A percentile compares a stretch with the other conserved stretches of the same genome.
Conservation (phyloP, 1,140 invertebrate genomes). For the Drosophila busckii region DNA sequence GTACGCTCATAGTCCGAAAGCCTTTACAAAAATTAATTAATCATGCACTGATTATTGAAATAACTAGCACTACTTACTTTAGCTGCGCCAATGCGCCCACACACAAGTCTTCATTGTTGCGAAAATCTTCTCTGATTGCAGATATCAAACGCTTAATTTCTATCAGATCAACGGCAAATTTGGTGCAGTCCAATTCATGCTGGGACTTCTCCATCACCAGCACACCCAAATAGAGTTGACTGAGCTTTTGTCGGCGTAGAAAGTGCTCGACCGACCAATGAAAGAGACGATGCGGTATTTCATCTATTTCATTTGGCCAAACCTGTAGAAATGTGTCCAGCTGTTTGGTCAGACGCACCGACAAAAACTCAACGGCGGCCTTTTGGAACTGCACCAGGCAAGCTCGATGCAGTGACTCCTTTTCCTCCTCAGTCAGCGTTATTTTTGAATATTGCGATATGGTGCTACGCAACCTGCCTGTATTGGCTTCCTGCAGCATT, state of each 20-base stretch:
- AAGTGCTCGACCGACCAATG: slow-evolving; percentile 44
- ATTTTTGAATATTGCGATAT: neutral
- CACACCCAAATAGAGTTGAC: slow-evolving; percentile 42
- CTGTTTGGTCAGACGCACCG: slow-evolving; percentile 19
- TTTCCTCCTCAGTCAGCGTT: neutral
- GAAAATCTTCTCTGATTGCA: slow-evolving; percentile 13
- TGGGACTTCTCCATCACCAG: slow-evolving; percentile 15
- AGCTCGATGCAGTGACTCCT: neutral
- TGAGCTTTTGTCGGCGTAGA: slow-evolving; percentile 1
- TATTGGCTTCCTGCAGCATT: neutral
- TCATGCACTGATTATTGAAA: no score
- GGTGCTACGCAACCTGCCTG: no score
- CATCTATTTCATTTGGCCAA: slow-evolving; percentile 20
- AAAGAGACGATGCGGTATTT: slow-evolving; percentile 32
- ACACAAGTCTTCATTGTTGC: slow-evolving; percentile 12
- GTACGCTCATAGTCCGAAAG: no score
- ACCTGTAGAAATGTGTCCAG: slow-evolving; percentile 7
- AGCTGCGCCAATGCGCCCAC: neutral
- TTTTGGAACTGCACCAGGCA: slow-evolving; percentile 15
- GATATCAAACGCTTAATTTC: slow-evolving; percentile 26
- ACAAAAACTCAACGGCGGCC: slow-evolving; percentile 31
- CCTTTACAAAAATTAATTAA: no score
- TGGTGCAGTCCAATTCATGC: slow-evolving; percentile 33
- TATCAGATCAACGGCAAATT: slow-evolving; percentile 32
- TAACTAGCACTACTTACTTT: slow-evolving; percentile 28